Evolutionary conservation across 2,888 invertebrate species (phyloP).

Genomic region (Drosophila atripex): DNA sequence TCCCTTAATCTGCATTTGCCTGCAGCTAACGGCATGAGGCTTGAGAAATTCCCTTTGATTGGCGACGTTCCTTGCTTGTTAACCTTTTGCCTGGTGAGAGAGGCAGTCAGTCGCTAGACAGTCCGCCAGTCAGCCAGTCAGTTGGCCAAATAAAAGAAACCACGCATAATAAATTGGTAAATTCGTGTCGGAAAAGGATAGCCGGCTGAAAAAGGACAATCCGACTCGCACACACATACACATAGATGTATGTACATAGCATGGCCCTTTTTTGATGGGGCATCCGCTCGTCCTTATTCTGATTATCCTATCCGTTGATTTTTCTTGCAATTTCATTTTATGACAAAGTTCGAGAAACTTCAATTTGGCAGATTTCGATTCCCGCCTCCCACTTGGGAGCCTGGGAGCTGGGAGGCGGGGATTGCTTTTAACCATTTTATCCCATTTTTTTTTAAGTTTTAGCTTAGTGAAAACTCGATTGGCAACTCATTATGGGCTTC

Average conservation of each 20-base stretch:
- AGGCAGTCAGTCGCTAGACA: conserved; percentile 6
- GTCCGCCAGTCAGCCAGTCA: conserved; percentile 2
- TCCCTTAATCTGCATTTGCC: conserved; percentile 46
- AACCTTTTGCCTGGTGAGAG: conserved; percentile 20
- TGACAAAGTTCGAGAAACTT: conserved; percentile 65
- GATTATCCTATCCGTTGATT: conserved; percentile 45
- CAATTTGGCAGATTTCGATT: conserved; percentile 65
- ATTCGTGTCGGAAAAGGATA: conserved; percentile 39
- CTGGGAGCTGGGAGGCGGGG: conserved; percentile 52
- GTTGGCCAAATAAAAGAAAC: conserved; percentile 46
- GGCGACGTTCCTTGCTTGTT: conserved; percentile 39
- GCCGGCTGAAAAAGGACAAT: conserved; percentile 50
- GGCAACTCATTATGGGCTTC: conserved; percentile 16
- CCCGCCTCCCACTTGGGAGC: conserved; percentile 11
- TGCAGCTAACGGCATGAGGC: conserved; percentile 29
- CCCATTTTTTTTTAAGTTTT: conserved; percentile 38
- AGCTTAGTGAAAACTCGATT: conserved; percentile 26
- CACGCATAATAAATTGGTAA: conserved; percentile 70
- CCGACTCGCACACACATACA: conserved; percentile 30
- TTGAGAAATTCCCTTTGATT: conserved; percentile 41
- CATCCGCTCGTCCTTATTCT: conserved; percentile 44
- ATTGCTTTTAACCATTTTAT: conserved; percentile 52
- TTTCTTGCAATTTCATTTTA: conserved; percentile 70
- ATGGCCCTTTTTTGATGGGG: conserved; percentile 40
- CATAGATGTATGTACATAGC: neutral